Evolutionary conservation across 1,140 invertebrate species (phyloP).

Genomic region (Saccostrea echinata): DNA sequence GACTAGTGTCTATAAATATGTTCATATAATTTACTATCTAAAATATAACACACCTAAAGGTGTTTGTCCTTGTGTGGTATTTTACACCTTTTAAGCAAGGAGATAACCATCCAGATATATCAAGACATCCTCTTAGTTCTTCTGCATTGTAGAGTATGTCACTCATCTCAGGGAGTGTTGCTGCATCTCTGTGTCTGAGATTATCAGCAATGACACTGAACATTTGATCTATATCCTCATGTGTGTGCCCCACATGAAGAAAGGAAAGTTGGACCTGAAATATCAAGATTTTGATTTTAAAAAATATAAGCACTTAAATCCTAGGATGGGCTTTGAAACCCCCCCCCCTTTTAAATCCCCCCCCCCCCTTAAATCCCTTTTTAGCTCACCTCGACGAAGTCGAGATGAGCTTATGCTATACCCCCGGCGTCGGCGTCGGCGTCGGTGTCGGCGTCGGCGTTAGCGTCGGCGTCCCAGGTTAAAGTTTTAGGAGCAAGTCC

Average conservation of each 20-base stretch:
- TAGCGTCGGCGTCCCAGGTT: too few species aligned
- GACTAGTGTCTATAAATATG: neutral
- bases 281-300: neutral
- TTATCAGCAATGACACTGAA: slow-evolving; percentile 28
- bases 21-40: neutral
- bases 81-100: slow-evolving; percentile 7
- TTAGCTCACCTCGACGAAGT: too few species aligned
- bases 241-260: slow-evolving; percentile 37
- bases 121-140: neutral
- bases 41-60: neutral
- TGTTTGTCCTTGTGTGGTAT: slow-evolving; percentile 12
- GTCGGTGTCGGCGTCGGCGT: too few species aligned
- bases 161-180: slow-evolving; percentile 20
- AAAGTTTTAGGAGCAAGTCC: too few species aligned
- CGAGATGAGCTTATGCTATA: too few species aligned
- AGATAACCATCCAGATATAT: slow-evolving; percentile 28
- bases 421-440: too few species aligned
- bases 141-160: neutral
- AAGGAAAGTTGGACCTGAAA: slow-evolving; percentile 42
- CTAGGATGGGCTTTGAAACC: neutral
- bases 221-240: slow-evolving; percentile 22
- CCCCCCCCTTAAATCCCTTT: neutral
- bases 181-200: slow-evolving; percentile 29
- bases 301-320: neutral
- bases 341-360: too few species aligned